Percentiles rank a stretch among this genome's conserved stretches.
phyloP scores from a whole-genome alignment of 37 sponge, comb jelly and placozoan species.

The Halichondria panicea region DNA sequence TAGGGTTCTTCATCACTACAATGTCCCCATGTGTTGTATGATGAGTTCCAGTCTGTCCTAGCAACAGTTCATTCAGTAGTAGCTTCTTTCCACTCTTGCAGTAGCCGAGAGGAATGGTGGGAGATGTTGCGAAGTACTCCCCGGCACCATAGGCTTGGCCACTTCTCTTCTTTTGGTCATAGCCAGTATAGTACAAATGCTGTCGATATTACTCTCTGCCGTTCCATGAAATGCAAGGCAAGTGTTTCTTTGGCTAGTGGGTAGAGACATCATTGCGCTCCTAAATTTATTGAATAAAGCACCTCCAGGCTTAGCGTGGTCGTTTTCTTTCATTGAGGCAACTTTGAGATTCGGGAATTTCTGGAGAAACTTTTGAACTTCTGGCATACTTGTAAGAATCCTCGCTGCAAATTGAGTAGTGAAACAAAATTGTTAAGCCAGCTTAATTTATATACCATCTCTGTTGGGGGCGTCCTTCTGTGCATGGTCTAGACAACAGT shows the following conservation, averaged over 20 bases:
- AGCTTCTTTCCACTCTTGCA: slow-evolving; percentile 75
- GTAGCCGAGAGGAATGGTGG: slow-evolving; percentile 48
- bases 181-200: slow-evolving; percentile 81
- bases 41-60: slow-evolving; percentile 54
- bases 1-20: slow-evolving; percentile 83
- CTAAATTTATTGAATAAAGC: slow-evolving; percentile 57
- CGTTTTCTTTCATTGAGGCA: slow-evolving; percentile 61
- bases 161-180: slow-evolving; percentile 40
- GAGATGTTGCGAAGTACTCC: slow-evolving; percentile 79
- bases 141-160: slow-evolving; percentile 82
- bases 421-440: too few species aligned
- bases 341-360: slow-evolving; percentile 55
- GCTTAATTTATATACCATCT: too few species aligned
- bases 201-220: slow-evolving; percentile 52
- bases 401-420: too few species aligned
- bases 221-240: slow-evolving; percentile 83
- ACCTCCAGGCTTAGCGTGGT: slow-evolving; percentile 71
- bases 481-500: slow-evolving; percentile 71
- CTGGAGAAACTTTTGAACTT: slow-evolving; percentile 59
- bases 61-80: slow-evolving; percentile 77
- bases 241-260: slow-evolving; percentile 62
- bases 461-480: slow-evolving; percentile 51
- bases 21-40: slow-evolving; percentile 73
- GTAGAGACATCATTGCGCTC: slow-evolving; percentile 27
- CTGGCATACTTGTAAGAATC: slow-evolving; percentile 31